Percentiles rank a stretch among this genome's conserved stretches.
These are phyloP conservation scores for Actinia tenebrosa DNA, from an alignment of 64 coral and sea anemone genomes.

Conservation along the genomic window DNA sequence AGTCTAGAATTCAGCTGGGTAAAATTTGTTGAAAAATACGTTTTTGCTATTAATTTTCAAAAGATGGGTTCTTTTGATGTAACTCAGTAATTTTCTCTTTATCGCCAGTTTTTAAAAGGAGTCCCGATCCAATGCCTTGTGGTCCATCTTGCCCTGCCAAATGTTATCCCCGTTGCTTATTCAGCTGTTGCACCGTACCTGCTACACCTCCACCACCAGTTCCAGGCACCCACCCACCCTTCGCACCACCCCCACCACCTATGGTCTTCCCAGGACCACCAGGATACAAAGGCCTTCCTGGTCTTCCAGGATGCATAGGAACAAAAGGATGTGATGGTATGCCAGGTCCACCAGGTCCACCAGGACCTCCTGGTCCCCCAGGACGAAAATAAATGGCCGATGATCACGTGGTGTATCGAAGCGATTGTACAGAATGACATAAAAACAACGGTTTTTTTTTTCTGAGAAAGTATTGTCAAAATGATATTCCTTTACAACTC, in stretches of 20 bases:
- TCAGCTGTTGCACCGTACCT: slow-evolving; percentile 35
- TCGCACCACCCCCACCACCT: slow-evolving; percentile 15
- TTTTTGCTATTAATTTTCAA: background rate
- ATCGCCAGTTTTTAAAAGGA: background rate
- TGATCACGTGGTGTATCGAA: background rate
- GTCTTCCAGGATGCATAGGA: slow-evolving; percentile 25
- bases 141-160: background rate
- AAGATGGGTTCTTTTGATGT: background rate
- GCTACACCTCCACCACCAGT: slow-evolving; percentile 31
- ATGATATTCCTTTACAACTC: background rate
- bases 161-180: slow-evolving; percentile 40
- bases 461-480: background rate
- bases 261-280: slow-evolving; percentile 26
- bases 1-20: no score
- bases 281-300: slow-evolving; percentile 9
- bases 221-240: slow-evolving; percentile 16
- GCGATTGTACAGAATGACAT: background rate
- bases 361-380: slow-evolving; percentile 35
- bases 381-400: slow-evolving; percentile 18
- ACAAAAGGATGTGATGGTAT: slow-evolving; percentile 14
- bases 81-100: background rate
- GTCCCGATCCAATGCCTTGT: background rate
- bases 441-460: background rate
- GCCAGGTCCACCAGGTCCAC: slow-evolving; percentile 22
- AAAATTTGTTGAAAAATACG: background rate